phyloP scores from a whole-genome alignment of 2,797 vertebrate genomes.

The Delichon dasypus region DNA sequence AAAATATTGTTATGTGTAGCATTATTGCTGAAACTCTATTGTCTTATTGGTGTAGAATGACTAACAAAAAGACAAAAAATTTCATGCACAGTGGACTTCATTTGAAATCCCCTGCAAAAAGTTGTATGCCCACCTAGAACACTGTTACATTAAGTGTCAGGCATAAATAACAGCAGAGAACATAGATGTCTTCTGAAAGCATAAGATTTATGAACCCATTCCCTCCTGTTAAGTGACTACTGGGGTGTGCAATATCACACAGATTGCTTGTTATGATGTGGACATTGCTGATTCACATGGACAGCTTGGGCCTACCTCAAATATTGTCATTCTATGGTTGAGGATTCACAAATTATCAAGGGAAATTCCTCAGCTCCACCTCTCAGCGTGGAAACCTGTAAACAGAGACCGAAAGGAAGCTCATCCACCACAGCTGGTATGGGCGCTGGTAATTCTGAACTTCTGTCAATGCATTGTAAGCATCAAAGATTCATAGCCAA shows the following conservation, averaged over 20 bases:
- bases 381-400: neutral
- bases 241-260: neutral
- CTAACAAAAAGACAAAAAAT: neutral
- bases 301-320: neutral
- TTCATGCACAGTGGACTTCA: neutral
- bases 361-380: neutral
- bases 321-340: neutral
- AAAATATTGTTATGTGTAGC: neutral
- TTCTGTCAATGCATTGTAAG: neutral
- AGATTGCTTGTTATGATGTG: neutral
- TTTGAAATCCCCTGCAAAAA: neutral
- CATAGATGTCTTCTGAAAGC: neutral
- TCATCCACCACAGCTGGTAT: accelerated
- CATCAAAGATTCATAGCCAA: neutral
- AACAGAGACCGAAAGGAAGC: neutral
- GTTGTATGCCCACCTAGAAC: neutral
- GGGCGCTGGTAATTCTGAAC: neutral
- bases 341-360: accelerated
- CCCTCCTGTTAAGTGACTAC: neutral
- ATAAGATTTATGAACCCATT: neutral
- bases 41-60: neutral
- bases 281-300: accelerated
- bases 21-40: neutral
- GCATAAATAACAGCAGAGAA: neutral
- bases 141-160: neutral